Conservation (phyloP, 2,113 vertebrate species). For the Canis aureus region DNA sequence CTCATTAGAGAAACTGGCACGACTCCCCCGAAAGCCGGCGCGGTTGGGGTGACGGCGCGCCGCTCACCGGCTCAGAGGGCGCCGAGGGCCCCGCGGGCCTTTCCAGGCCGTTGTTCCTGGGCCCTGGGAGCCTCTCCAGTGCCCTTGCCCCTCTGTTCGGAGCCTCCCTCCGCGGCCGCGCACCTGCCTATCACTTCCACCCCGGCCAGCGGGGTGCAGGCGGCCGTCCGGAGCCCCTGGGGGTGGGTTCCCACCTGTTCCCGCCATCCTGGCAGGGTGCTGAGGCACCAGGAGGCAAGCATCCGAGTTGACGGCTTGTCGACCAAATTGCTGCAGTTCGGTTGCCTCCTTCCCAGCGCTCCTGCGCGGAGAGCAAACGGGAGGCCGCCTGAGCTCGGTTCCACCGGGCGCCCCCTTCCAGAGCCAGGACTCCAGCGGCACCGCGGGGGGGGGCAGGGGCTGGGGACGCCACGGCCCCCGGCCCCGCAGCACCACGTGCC, state of each 20-base stretch:
- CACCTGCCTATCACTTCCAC: no score
- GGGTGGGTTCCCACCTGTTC: slow-evolving; percentile 40
- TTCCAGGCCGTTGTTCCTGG: rapidly evolving
- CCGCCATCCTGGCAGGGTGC: neutral
- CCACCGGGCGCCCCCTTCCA: neutral
- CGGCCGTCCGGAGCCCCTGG: slow-evolving; percentile 81
- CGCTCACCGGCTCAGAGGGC: slow-evolving; percentile 46
- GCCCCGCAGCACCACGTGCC: no score
- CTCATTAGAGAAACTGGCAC: slow-evolving; percentile 86
- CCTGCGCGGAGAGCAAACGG: neutral
- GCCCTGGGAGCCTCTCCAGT: neutral
- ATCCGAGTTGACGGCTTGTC: neutral
- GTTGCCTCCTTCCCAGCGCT: neutral
- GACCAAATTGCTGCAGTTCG: rapidly evolving
- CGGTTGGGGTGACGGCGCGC: slow-evolving; percentile 52
- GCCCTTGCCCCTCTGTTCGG: slow-evolving; percentile 69
- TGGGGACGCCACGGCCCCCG: rapidly evolving
- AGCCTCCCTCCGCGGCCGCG: slow-evolving; percentile 72
- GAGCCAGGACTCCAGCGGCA: neutral
- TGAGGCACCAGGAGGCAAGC: neutral
- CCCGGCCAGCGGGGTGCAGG: slow-evolving; percentile 61
- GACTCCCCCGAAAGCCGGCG: slow-evolving; percentile 45
- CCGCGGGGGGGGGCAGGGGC: neutral
- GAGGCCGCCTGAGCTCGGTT: neutral
- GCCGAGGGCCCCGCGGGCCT: rapidly evolving